Conservation (phyloP, 2,888 invertebrate species). For the Patella ulyssiponensis region DNA sequence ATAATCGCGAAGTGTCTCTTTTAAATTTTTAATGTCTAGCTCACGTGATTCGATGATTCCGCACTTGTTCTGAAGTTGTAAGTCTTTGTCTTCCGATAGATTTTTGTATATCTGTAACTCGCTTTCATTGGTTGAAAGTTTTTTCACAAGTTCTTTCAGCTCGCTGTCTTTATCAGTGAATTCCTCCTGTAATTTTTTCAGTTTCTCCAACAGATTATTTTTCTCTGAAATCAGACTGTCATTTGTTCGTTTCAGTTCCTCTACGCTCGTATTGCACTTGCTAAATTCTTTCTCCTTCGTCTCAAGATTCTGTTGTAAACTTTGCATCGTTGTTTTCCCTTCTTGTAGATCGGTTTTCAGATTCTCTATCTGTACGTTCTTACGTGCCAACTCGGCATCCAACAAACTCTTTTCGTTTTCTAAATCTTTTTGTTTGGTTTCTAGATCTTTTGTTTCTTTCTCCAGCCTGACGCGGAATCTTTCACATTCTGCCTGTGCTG, state of each 20-base stretch:
- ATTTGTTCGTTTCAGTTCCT: constrained; percentile 4
- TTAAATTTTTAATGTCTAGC: constrained; percentile 36
- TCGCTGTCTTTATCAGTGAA: constrained; percentile 39
- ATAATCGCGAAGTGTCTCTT: constrained; percentile 44
- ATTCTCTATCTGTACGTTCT: constrained; percentile 15
- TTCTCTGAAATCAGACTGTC: constrained; percentile 16
- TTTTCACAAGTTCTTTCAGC: constrained; percentile 24
- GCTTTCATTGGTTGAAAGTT: constrained; percentile 11
- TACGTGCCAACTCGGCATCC: constrained; percentile 12
- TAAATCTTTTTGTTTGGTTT: constrained; percentile 27
- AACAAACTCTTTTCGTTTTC: constrained; percentile 40
- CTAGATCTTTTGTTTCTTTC: constrained; percentile 19
- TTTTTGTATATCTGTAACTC: constrained; percentile 18
- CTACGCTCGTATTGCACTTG: neutral
- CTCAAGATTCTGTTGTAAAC: constrained; percentile 13
- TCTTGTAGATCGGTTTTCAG: constrained; percentile 10
- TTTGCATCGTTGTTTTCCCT: constrained; percentile 11
- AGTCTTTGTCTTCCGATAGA: constrained; percentile 16
- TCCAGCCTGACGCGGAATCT: constrained; percentile 34
- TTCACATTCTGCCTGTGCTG: constrained; percentile 37
- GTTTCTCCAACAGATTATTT: constrained; percentile 11
- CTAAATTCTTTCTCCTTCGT: constrained; percentile 16
- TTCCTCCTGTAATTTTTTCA: constrained; percentile 23
- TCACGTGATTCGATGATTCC: constrained; percentile 26
- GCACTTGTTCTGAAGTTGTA: constrained; percentile 20